Evolutionary conservation across 2,888 invertebrate genomes (phyloP).

Genomic region (Papilio gigon): DNA sequence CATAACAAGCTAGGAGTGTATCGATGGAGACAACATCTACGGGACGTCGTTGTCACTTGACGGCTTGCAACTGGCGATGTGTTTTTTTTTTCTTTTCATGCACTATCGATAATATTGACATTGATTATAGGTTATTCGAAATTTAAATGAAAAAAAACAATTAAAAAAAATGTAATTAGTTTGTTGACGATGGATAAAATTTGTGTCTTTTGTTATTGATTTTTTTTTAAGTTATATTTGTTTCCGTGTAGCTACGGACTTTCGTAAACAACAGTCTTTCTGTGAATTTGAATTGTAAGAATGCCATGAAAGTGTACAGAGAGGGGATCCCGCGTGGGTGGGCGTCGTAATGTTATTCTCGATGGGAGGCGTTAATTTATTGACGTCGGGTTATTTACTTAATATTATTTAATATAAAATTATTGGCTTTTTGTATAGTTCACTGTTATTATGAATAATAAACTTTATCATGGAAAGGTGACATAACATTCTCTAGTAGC

Average conservation of each 20-base stretch:
- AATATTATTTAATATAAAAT: conserved; percentile 39
- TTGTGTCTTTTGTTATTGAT: not conserved
- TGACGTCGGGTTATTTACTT: conserved; percentile 53
- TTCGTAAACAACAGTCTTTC: conserved; percentile 51
- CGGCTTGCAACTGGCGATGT: conserved; percentile 49
- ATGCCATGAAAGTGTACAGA: conserved; percentile 62
- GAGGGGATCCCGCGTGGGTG: conserved; percentile 69
- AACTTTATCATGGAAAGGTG: not conserved
- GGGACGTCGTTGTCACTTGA: conserved; percentile 57
- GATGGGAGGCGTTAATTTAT: conserved; percentile 79
- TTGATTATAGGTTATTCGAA: not conserved
- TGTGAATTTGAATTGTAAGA: conserved; percentile 61
- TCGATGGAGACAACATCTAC: conserved; percentile 55
- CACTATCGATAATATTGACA: not conserved
- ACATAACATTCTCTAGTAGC: not conserved
- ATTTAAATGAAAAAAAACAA: not conserved
- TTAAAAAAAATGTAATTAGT: not conserved
- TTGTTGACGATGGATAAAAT: not conserved
- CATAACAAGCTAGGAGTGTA: conserved; percentile 62
- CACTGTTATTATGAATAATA: conserved; percentile 27
- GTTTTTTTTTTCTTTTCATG: conserved; percentile 40
- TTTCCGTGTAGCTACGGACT: conserved; percentile 40
- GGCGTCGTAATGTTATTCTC: conserved; percentile 64
- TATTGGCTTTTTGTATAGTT: conserved; percentile 30
- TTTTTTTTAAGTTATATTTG: conserved; percentile 21